Evolutionary conservation across 2,888 invertebrate genomes (phyloP), one percentile per base, ranked within the genome.

Genomic region (Disparrhopalites patrizii): DNA sequence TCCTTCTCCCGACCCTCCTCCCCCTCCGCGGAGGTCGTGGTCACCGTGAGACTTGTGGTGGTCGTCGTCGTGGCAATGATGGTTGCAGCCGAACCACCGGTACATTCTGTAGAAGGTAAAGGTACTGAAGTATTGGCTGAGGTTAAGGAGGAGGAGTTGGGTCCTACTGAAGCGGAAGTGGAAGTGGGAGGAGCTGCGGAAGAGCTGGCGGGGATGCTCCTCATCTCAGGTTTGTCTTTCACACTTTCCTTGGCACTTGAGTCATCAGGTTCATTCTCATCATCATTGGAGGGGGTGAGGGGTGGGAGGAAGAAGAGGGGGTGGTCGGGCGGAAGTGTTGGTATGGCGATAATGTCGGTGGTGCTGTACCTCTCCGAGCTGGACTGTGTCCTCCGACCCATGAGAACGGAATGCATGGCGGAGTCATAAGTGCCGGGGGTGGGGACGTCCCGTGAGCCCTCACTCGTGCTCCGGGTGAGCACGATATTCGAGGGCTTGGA

Each of bases 391-490:
- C 75, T 54, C 20, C 75, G 60, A 20, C 75, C 75, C 63, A 68
- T 28, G 0, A 69, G 68, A 8, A 72, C 52, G 1, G 72, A 68
- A 31, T 75, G 73, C 31, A 73, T 57, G 15, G 68, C 67, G 3
- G 43, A 47, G 25, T 72, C 73, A 4, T 20, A 18, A 8, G 20
- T 27, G 2, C 70, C 72, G 1, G 68, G 62, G 23, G 67, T 56
- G 10, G 65, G 65, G 20, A 54, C 67, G 25, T 74, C 84, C 75
- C 83, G 76, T 10, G 77, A 87, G 76, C 92, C 91, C 77, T 91
- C 82, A 76, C 91, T 91, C 66, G 90, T 89, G 79, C 91, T 91
- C 68, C 91, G 83, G 68, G 85, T 84, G 78, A 87, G 86, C 28
- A 90, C 86, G 13, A 86, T 89, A 31, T 66, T 70, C 13, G 67